Conservation (phyloP, 2,797 vertebrate genomes). For the Characodon lateralis region DNA sequence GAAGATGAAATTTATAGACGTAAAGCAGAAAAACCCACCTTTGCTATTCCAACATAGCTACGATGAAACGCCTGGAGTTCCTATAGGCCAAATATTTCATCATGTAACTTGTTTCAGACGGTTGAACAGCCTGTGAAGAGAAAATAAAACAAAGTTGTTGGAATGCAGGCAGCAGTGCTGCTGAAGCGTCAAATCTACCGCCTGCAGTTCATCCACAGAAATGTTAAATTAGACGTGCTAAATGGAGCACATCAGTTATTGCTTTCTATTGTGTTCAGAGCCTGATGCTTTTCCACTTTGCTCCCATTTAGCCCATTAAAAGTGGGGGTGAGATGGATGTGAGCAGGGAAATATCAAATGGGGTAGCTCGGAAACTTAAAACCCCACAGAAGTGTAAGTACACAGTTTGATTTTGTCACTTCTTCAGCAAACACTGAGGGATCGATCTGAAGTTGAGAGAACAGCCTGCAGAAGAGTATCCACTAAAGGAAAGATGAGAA, state of each 20-base stretch:
- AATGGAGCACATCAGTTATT: conserved; percentile 64
- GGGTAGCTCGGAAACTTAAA: conserved; percentile 29
- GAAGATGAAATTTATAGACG: neutral
- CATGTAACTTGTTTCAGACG: conserved; percentile 21
- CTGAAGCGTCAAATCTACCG: conserved; percentile 56
- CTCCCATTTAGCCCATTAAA: conserved; percentile 56
- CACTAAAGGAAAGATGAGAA: conserved; percentile 30
- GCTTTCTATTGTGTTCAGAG: conserved; percentile 50
- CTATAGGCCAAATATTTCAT: conserved; percentile 25
- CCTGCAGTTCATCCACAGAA: conserved; percentile 63
- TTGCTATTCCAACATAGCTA: neutral
- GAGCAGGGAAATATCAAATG: conserved; percentile 31
- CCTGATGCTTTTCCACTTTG: conserved; percentile 49
- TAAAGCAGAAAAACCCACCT: neutral
- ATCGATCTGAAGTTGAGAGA: conserved; percentile 51
- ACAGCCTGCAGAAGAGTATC: conserved; percentile 35
- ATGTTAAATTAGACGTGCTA: conserved; percentile 70
- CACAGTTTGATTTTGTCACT: conserved; percentile 31
- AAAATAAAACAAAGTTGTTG: conserved; percentile 38
- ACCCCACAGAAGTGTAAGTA: neutral
- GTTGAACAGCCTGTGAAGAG: conserved; percentile 22
- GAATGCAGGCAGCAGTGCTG: conserved; percentile 33
- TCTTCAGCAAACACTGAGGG: conserved; percentile 27
- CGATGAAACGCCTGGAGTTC: conserved; percentile 2
- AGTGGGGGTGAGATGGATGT: conserved; percentile 38